These are phyloP conservation scores for Mythimna impura DNA, from an alignment of 2,888 invertebrate species.

Conservation along the genomic window DNA sequence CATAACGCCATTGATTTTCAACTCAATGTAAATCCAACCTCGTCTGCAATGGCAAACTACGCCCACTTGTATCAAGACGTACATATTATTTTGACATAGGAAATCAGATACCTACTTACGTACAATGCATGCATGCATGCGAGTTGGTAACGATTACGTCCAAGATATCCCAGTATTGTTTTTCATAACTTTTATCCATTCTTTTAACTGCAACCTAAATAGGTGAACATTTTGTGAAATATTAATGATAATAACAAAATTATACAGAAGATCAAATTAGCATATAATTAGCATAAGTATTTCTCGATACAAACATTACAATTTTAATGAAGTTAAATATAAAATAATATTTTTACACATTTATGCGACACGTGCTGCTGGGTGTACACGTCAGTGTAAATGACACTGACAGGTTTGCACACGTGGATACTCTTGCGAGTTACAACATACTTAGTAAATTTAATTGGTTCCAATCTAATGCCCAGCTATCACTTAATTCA, in stretches of 20 bases:
- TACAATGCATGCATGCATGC: no score
- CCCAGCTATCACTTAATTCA: neutral
- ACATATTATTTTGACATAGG: no score
- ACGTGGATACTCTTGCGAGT: slow-evolving; percentile 1
- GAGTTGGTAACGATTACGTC: no score
- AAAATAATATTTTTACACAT: neutral
- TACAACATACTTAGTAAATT: slow-evolving; percentile 21
- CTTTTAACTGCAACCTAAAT: neutral
- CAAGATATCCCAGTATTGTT: no score
- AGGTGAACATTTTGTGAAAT: neutral
- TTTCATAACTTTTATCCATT: no score
- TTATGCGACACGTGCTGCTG: slow-evolving; percentile 20
- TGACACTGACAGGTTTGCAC: slow-evolving; percentile 7
- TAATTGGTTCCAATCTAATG: slow-evolving; percentile 9
- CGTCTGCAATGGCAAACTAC: no score
- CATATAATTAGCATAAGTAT: neutral
- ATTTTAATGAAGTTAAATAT: neutral
- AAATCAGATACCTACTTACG: no score
- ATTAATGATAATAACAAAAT: no score
- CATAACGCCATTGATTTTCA: no score
- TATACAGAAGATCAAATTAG: neutral
- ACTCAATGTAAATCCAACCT: no score
- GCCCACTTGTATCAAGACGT: no score
- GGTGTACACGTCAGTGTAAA: neutral
- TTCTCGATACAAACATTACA: neutral